Percentiles rank a stretch among this genome's conserved stretches.
phyloP scores from a whole-genome alignment of 2,797 vertebrate species.

The Luscinia luscinia region DNA sequence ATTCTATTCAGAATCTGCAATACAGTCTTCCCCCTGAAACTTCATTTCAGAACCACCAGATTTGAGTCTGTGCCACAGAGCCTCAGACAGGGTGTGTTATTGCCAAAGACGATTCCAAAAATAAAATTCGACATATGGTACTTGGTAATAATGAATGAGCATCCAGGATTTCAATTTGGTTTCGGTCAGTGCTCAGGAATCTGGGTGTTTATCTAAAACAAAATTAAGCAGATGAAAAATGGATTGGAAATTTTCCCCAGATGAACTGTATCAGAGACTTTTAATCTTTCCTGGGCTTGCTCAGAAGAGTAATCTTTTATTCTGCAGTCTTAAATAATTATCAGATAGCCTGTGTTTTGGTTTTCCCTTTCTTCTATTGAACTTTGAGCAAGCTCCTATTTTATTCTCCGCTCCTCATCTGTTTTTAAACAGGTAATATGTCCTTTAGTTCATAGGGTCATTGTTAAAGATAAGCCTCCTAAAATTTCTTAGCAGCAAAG shows the following conservation, averaged over 20 bases:
- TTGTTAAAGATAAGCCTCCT: background rate
- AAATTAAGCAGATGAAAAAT: background rate
- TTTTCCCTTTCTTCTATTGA: background rate
- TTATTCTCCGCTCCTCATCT: background rate
- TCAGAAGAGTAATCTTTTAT: background rate
- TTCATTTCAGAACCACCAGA: background rate
- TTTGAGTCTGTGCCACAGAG: background rate
- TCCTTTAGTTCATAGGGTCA: background rate
- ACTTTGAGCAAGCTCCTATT: background rate
- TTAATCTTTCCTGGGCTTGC: background rate
- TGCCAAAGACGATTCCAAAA: constrained; percentile 50
- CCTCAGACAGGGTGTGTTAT: background rate
- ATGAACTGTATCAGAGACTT: background rate
- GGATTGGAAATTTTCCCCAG: background rate
- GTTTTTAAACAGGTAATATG: background rate
- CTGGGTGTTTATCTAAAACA: constrained; percentile 9
- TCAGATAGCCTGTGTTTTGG: background rate
- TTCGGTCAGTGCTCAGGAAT: background rate
- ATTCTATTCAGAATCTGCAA: background rate
- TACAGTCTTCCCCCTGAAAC: background rate
- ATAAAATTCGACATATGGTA: constrained; percentile 53
- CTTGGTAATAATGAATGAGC: constrained; percentile 45
- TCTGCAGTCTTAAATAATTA: background rate
- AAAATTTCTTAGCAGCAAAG: background rate
- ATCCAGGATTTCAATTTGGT: constrained; percentile 39